Base-by-base conservation (phyloP, 2,113 vertebrate species). In the Rhinopithecus roxellana region DNA sequence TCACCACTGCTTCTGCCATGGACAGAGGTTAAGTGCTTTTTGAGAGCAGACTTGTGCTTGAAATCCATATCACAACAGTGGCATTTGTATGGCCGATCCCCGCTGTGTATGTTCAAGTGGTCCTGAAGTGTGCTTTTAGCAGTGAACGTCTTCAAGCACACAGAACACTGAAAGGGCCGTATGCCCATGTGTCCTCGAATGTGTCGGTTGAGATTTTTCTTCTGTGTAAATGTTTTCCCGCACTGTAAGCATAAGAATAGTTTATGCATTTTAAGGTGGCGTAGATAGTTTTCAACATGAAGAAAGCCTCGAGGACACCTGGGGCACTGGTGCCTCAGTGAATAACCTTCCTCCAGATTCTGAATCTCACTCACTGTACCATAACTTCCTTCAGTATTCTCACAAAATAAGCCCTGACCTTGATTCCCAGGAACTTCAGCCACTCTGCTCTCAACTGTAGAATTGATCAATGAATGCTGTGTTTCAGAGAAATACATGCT, bases 261-360 rank as follows among this genome's bases (percentile, higher is more conserved):
- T 88, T 99, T 99, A 98, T 99, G 99, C 98, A 99, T 99, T 98
- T 99, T 99, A 48, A 99, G 97, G 88, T 99, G 99, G 20, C 99
- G 98, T 7, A 99, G 97, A 48, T 99, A 99, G 97, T 99, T 99
- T 95, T 99, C 99, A 8, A 99, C 98, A 43, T 99, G 99, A 96
- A 99, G 98, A 98, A 99, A 99, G 45, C 99, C 99, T 93, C 99
- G 97, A 0, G 99, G 99, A 91, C 99, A 99, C 95, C 99, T 99
- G 0, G 99, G 99, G 83, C 99, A 99, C 55, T 99, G 99, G 80
- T 99, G 99, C 27, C 99, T 97, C 98, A 99, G 98, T 0, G 98
- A 98, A 84, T 93, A 98, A 93, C 97, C 93, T 35, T 99, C 98
- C 4, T 98, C 98, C 59, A 98, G 89, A 90, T 89, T 99, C 48